Conservation (phyloP, 1,140 invertebrate genomes). For the Trichoplusia ni region DNA sequence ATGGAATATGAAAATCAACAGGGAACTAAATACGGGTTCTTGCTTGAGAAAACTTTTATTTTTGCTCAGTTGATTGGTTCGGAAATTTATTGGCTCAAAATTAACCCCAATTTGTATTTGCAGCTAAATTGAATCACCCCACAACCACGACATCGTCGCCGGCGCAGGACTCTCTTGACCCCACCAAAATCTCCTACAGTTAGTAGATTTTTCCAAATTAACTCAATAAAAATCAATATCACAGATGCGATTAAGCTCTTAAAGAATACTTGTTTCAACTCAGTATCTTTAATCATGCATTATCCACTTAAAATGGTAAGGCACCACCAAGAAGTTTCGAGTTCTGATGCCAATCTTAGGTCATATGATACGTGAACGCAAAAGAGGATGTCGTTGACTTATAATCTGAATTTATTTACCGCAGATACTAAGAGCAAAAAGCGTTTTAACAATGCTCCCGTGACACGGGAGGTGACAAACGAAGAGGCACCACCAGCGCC, state of each 20-base stretch:
- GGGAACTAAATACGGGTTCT: too few relatives aligned
- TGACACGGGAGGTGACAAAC: slow-evolving; percentile 45
- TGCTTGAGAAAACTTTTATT: too few relatives aligned
- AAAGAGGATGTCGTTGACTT: background rate
- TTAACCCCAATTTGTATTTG: slow-evolving; percentile 27
- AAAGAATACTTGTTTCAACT: background rate
- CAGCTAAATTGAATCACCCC: slow-evolving; percentile 56
- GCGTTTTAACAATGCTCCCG: slow-evolving; percentile 55
- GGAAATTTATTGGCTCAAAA: background rate
- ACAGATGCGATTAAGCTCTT: background rate
- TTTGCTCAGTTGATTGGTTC: too few relatives aligned
- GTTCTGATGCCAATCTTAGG: too few relatives aligned
- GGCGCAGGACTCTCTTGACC: slow-evolving; percentile 49
- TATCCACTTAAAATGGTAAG: too few relatives aligned
- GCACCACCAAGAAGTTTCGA: too few relatives aligned
- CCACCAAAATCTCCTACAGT: slow-evolving; percentile 61
- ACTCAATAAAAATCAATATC: background rate
- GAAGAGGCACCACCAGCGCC: slow-evolving; percentile 58
- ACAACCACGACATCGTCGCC: slow-evolving; percentile 35
- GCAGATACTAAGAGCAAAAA: slow-evolving; percentile 56
- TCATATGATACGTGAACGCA: background rate
- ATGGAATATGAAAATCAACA: too few relatives aligned
- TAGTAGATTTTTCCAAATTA: slow-evolving; percentile 39
- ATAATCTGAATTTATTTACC: slow-evolving; percentile 5
- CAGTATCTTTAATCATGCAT: too few relatives aligned